Percentiles rank a stretch among this genome's conserved stretches.
Evolutionary conservation across 2,888 invertebrate species (phyloP).

Genomic region (Erannis defoliaria): DNA sequence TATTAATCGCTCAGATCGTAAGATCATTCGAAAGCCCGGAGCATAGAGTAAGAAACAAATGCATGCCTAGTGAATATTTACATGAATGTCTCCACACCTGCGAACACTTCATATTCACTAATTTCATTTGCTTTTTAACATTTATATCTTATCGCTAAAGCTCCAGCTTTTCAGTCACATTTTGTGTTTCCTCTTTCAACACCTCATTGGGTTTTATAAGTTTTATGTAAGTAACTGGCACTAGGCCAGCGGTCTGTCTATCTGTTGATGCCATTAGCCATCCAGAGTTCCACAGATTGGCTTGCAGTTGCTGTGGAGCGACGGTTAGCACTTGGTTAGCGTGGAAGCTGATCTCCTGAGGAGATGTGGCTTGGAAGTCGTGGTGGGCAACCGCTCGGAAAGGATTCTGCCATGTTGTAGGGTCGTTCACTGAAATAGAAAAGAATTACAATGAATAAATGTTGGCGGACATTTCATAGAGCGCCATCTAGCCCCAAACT

Average conservation of each 20-base stretch:
- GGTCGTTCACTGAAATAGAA: conserved; percentile 85
- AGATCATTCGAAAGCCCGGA: too few relatives aligned
- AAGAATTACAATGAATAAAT: neutral
- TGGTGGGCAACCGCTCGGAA: conserved; percentile 90
- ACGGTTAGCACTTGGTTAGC: conserved; percentile 92
- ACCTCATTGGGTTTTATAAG: conserved; percentile 56
- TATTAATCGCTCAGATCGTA: too few relatives aligned
- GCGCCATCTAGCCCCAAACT: too few relatives aligned
- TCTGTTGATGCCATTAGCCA: conserved; percentile 89
- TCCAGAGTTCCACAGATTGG: conserved; percentile 88
- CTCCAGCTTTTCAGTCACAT: neutral
- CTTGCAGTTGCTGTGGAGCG: conserved; percentile 95
- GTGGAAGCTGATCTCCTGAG: conserved; percentile 92
- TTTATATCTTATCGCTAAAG: neutral
- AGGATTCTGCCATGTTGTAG: conserved; percentile 90
- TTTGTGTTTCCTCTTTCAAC: neutral
- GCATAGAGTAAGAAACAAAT: too few relatives aligned
- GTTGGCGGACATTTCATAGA: too few relatives aligned
- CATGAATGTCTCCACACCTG: too few relatives aligned
- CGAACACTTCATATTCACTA: too few relatives aligned
- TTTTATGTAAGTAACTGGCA: conserved; percentile 88
- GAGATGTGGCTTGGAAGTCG: conserved; percentile 90
- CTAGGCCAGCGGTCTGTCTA: conserved; percentile 86
- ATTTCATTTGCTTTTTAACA: too few relatives aligned
- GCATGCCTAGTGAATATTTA: too few relatives aligned